Base-by-base conservation (phyloP, 2,888 invertebrate species). In the Lycocerus yunnanus region DNA sequence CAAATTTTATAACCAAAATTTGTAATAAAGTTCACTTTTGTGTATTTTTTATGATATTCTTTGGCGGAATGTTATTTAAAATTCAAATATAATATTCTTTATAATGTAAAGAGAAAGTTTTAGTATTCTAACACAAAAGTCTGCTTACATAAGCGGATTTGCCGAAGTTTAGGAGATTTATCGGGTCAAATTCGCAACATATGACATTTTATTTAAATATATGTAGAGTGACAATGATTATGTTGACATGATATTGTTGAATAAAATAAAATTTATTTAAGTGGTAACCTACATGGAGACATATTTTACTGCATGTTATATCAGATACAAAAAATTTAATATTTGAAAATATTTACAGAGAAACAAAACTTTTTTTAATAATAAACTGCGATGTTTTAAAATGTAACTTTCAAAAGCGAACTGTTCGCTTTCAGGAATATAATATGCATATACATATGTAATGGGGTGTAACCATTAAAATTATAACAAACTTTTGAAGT, bases 201-300 rank as follows among this genome's bases (percentile, higher is more conserved):
- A 66, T 67, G 21, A 59, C 59, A 66, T 66, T 71, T 71, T 59
- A 71, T 71, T 71, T 66, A 71, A 71, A 71, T 71, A 60, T 71
- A 71, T 71, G 71, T 59, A 66, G 60, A 71, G 18, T 20, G 61
- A 63, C 16, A 63, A 63, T 63, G 20, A 43, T 43, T 43, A 63
- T 63, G 61, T 63, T 63, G 61, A 63, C 61, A 63, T 63, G 61
- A 63, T 63, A 63, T 63, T 63, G 61, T 63, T 63, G 20, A 63
- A 63, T 20, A 63, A 63, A 63, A 43, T 43, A 43, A 43, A 63
- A 63, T 63, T 63, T 63, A 63, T 63, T n/a, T 20, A 63, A 63
- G 20, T 63, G 61, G 20, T 18, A 15, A 20, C 61, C 15, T 16
- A 63, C 61, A 43, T 43, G n/a, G n/a, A n/a, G 8, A 43, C 43